phyloP scores from a whole-genome alignment of 2,888 invertebrate species.

The Protophormia terraenovae region DNA sequence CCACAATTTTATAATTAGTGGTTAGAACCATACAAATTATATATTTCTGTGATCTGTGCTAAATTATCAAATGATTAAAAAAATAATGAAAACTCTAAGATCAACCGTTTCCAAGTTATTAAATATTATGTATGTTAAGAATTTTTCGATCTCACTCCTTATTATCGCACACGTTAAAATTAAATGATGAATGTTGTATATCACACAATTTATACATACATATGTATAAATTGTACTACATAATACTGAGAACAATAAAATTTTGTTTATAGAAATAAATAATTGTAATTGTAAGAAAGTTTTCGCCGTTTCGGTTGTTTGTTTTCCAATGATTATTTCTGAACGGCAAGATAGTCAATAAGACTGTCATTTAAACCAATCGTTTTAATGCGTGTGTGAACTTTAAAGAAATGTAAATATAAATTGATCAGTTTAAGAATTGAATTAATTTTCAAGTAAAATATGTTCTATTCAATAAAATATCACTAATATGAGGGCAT shows the following conservation, averaged over 20 bases:
- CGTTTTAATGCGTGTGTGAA: neutral
- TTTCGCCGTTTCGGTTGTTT: neutral
- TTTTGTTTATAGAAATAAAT: neutral
- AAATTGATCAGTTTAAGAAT: neutral
- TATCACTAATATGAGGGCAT: neutral
- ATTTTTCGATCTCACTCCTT: no score
- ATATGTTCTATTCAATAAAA: neutral
- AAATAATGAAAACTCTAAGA: no score
- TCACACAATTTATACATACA: neutral
- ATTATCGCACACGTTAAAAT: neutral
- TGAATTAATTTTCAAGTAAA: neutral
- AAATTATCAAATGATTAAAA: no score
- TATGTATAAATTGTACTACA: no score
- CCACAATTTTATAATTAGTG: no score
- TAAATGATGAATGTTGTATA: conserved; percentile 3
- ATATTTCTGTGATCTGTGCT: no score
- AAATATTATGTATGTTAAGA: no score
- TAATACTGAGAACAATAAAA: no score
- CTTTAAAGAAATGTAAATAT: neutral
- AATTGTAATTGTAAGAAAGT: neutral
- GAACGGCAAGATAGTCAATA: neutral
- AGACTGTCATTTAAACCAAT: neutral
- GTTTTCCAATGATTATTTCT: neutral
- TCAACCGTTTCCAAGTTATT: no score
- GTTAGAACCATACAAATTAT: no score